phyloP scores from a whole-genome alignment of 2,888 invertebrate species.

The Norana najaformis region DNA sequence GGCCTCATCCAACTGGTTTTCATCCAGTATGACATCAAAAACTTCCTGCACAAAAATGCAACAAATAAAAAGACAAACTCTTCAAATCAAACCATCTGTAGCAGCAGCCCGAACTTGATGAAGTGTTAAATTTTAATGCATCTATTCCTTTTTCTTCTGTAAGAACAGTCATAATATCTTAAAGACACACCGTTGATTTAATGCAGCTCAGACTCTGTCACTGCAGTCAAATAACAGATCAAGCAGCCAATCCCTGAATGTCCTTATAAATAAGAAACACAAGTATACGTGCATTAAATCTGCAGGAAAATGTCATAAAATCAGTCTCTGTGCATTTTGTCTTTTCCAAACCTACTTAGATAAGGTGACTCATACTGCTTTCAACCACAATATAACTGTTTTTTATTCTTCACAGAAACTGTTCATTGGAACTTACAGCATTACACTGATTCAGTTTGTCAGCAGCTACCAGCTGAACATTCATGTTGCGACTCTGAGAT shows the following conservation, averaged over 20 bases:
- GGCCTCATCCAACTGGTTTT: conserved; percentile 98
- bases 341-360: no score
- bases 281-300: no score
- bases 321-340: neutral
- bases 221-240: no score
- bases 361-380: no score
- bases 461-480: conserved; percentile 98
- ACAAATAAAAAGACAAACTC: neutral
- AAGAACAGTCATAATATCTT: neutral
- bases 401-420: neutral
- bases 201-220: no score
- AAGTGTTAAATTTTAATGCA: neutral
- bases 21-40: conserved; percentile 98
- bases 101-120: neutral
- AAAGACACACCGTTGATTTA: neutral
- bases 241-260: no score
- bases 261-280: no score
- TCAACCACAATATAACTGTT: neutral
- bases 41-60: conserved; percentile 71
- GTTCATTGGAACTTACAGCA: conserved; percentile 64
- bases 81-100: neutral
- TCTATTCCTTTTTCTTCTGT: neutral
- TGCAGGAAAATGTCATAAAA: neutral
- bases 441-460: conserved; percentile 98
- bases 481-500: conserved; percentile 93